Evolutionary conservation across 2,113 vertebrate genomes (phyloP), one percentile per base, ranked within the genome.

Genomic region (Accipiter virgatus): DNA sequence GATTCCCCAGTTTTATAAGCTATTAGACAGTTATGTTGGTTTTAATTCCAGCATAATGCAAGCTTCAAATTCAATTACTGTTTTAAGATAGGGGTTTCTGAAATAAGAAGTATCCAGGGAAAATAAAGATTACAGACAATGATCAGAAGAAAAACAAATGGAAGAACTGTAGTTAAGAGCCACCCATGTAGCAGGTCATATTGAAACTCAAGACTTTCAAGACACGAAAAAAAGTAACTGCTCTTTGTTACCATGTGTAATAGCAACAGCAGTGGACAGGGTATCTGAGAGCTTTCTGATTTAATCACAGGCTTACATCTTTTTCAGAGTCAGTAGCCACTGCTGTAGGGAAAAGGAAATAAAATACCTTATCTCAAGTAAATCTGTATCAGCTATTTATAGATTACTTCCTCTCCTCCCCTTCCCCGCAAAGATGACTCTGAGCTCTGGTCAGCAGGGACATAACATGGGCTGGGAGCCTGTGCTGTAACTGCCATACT

Each of bases 401-500:
- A 78, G 65, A 65, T 16, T 1, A 70, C 31, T 79, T 93, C 81
- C 45, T 81, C 47, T 85, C 66, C 56, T 72, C 13, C 15, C 15
- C 32, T 83, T 77, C 52, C 67, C 18, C 7, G 2, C 36, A 52
- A 59, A 65, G 75, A 75, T 11, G 26, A 65, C 83, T 79, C 38
- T 43, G 63, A 88, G 67, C 62, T 80, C 11, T 16, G 53, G 17
- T 7, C 18, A 3, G 47, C 47, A 29, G 59, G 36, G 82, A 34
- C 7, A 23, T 9, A 82, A 82, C 36, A 16, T 2, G 1, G 48
- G 29, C 89, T 14, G 15, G n/a, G 29, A 81, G 26, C 22, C 12
- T 11, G 43, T 0, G 3, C 15, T 26, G 15, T 53, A 23, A 32
- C 81, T 34, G 52, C 38, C 22, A 10, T 2, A 0, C 63, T 15